Evolutionary conservation across 2,888 invertebrate genomes (phyloP).

Genomic region (Pyrrhosoma nymphula): DNA sequence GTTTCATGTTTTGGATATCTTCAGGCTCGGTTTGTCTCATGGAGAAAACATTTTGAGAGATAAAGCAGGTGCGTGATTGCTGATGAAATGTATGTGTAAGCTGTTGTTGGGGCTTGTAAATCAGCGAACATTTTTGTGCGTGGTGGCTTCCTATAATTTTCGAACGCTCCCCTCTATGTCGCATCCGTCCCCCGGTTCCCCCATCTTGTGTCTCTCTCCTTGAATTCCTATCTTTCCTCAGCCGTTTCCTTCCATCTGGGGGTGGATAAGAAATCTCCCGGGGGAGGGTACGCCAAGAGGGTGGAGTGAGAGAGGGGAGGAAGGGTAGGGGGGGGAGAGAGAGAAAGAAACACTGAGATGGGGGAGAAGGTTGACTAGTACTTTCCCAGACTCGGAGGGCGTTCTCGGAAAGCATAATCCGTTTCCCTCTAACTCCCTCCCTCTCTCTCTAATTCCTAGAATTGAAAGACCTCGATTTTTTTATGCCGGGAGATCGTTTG

Average conservation of each 20-base stretch:
- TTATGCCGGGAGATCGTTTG: background rate
- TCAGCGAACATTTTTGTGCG: background rate
- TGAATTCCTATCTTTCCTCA: background rate
- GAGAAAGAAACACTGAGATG: background rate
- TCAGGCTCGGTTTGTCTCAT: too few species aligned
- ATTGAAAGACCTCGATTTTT: constrained; percentile 1
- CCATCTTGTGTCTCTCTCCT: background rate
- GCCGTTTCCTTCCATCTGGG: background rate
- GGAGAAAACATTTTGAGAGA: too few species aligned
- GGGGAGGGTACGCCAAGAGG: background rate
- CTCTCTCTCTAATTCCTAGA: background rate
- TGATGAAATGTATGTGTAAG: too few species aligned
- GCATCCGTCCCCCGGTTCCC: background rate
- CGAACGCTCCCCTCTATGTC: background rate
- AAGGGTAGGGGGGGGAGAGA: background rate
- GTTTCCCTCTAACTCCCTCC: background rate
- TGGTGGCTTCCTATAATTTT: background rate
- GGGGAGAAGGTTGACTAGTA: background rate
- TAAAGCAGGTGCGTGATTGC: too few species aligned
- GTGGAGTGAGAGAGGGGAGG: background rate
- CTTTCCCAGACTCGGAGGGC: background rate
- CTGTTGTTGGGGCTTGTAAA: background rate
- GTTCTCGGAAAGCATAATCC: constrained; percentile 20
- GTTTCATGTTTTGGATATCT: too few species aligned
- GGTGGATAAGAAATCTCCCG: too few species aligned